Evolutionary conservation across 1,140 invertebrate genomes (phyloP).

Genomic region (Solenopsis fugax): DNA sequence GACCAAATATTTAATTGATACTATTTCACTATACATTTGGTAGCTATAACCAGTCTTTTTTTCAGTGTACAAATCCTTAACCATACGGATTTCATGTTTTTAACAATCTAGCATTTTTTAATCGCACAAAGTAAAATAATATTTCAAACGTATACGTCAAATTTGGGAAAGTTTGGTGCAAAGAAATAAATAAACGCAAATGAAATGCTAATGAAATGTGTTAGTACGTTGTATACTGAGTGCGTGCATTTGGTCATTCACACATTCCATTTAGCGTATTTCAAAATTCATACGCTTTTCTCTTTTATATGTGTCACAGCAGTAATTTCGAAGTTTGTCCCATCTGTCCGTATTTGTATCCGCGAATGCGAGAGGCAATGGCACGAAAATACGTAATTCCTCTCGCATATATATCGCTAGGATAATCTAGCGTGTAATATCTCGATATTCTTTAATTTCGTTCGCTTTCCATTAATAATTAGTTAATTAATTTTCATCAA

Average conservation of each 20-base stretch:
- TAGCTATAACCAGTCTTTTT: too few relatives aligned
- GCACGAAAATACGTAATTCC: background rate
- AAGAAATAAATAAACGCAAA: background rate
- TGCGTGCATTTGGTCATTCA: background rate
- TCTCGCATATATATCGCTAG: background rate
- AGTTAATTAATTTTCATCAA: conserved; percentile 38
- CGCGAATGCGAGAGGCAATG: background rate
- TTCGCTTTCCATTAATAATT: background rate
- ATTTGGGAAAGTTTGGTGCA: background rate
- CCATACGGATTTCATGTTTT: background rate
- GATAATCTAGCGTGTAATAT: conserved; percentile 16
- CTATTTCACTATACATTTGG: too few relatives aligned
- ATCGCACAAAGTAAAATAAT: background rate
- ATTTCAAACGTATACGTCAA: background rate
- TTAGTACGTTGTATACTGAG: conserved; percentile 22
- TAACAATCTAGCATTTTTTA: background rate
- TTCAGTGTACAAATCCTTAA: background rate
- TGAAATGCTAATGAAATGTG: background rate
- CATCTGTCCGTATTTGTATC: background rate
- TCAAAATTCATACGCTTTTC: background rate
- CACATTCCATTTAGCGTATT: background rate
- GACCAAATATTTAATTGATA: too few relatives aligned
- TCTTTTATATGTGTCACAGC: background rate
- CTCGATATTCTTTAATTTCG: background rate
- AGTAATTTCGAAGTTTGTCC: conserved; percentile 37